These are phyloP conservation scores for Aphaenogaster ashmeadi DNA, from an alignment of 1,140 invertebrate genomes.

Conservation along the genomic window DNA sequence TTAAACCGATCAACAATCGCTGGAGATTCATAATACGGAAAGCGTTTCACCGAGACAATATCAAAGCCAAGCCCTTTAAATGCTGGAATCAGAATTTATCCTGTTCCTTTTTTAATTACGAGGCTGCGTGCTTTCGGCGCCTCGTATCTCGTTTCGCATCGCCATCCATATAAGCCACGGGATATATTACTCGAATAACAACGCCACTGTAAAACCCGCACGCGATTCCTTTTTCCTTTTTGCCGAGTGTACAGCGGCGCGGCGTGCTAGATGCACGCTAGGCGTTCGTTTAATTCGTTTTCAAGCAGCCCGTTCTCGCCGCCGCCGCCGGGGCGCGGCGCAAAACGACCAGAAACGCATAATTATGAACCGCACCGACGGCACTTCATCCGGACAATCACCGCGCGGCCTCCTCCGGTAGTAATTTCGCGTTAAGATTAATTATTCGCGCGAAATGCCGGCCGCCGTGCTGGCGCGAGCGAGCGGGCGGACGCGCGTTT, in stretches of 20 bases:
- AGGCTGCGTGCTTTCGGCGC: slow-evolving; percentile 2
- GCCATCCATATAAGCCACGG: slow-evolving; percentile 1
- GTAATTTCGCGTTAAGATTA: slow-evolving; percentile 69
- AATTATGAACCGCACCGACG: slow-evolving; percentile 59
- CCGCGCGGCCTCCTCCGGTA: slow-evolving; percentile 54
- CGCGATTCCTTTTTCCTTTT: slow-evolving; percentile 26
- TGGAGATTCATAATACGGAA: neutral
- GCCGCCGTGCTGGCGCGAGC: neutral
- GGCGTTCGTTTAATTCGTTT: slow-evolving; percentile 68
- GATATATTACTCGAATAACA: slow-evolving; percentile 53
- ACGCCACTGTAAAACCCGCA: slow-evolving; percentile 38
- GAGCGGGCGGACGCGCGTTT: slow-evolving; percentile 40
- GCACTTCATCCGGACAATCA: slow-evolving; percentile 71
- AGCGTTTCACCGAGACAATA: neutral
- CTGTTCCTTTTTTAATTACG: slow-evolving; percentile 12
- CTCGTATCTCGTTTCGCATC: slow-evolving; percentile 38
- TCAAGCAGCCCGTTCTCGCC: slow-evolving; percentile 61
- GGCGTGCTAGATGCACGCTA: slow-evolving; percentile 14
- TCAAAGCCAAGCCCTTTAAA: neutral
- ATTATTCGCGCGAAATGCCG: slow-evolving; percentile 68
- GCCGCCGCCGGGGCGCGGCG: neutral
- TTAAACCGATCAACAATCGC: neutral
- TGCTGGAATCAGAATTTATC: neutral
- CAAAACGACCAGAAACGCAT: slow-evolving; percentile 53
- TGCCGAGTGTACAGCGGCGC: neutral